Conservation (phyloP, 2,797 vertebrate species). For the Salmo trutta region DNA sequence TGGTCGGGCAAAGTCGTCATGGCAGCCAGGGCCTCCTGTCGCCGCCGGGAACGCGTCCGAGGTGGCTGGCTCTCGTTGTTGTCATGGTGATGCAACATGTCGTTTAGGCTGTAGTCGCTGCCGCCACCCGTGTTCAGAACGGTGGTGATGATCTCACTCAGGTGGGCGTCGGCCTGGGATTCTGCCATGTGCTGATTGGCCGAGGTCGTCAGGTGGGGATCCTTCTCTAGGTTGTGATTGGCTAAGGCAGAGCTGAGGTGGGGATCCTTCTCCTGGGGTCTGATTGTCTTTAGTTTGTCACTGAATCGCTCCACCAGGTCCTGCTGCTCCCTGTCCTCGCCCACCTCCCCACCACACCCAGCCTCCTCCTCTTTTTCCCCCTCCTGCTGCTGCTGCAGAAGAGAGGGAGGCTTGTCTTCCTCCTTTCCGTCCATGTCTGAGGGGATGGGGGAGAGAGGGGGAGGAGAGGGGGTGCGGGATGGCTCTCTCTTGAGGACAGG, state of each 20-base stretch:
- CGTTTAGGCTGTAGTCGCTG: conserved; percentile 88
- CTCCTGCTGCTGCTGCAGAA: conserved; percentile 75
- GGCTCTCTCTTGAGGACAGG: conserved; percentile 71
- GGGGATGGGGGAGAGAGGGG: conserved; percentile 85
- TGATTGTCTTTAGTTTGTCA: conserved; percentile 88
- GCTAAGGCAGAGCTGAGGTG: too few relatives aligned
- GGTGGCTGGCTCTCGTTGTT: conserved; percentile 83
- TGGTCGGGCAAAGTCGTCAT: conserved; percentile 78
- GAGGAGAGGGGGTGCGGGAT: conserved; percentile 84
- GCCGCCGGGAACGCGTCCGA: conserved; percentile 85
- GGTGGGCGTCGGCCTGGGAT: conserved; percentile 77
- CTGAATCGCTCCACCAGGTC: conserved; percentile 88
- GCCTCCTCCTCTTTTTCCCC: conserved; percentile 53
- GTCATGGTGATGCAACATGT: conserved; percentile 85
- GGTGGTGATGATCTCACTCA: conserved; percentile 88
- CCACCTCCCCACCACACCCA: conserved; percentile 49
- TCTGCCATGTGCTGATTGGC: conserved; percentile 70
- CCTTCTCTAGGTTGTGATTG: too few relatives aligned
- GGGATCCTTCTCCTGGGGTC: conserved; percentile 79
- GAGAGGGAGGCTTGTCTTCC: conserved; percentile 82
- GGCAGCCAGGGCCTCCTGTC: conserved; percentile 82
- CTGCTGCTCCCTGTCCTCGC: conserved; percentile 72
- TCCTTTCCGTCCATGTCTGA: conserved; percentile 75
- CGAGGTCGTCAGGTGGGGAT: conserved; percentile 66
- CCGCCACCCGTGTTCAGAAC: conserved; percentile 84